Conservation (phyloP, 1,140 invertebrate species). For the Eubasilissa regina region DNA sequence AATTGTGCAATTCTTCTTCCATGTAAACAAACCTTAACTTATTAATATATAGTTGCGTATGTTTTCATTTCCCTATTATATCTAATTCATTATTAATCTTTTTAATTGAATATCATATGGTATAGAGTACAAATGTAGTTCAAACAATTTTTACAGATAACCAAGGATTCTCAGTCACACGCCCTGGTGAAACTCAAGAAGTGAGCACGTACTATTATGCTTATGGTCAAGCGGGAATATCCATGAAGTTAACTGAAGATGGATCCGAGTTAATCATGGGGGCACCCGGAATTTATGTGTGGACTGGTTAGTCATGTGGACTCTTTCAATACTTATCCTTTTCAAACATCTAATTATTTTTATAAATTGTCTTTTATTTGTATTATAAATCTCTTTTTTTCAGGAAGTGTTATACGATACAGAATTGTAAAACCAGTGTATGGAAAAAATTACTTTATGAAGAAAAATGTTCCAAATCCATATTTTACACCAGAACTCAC, state of each 20-base stretch:
- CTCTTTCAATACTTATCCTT: neutral
- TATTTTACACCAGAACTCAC: constrained; percentile 49
- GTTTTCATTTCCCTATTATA: too few species aligned
- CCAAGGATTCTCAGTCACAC: constrained; percentile 41
- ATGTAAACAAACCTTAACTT: too few species aligned
- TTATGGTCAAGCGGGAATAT: constrained; percentile 72
- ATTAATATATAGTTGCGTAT: too few species aligned
- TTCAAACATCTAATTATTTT: neutral
- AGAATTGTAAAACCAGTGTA: constrained; percentile 33
- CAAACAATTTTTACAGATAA: constrained; percentile 46
- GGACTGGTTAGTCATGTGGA: constrained; percentile 69
- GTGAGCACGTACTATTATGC: constrained; percentile 69
- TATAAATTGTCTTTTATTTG: neutral
- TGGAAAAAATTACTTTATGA: constrained; percentile 19
- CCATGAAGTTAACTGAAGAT: constrained; percentile 70
- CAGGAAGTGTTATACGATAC: constrained; percentile 53
- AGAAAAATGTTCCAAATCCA: constrained; percentile 50
- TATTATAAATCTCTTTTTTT: constrained; percentile 27
- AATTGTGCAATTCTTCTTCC: too few species aligned
- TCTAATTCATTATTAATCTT: too few species aligned
- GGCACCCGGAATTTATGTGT: constrained; percentile 73
- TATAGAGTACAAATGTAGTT: too few species aligned
- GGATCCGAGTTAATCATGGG: constrained; percentile 73
- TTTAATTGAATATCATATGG: too few species aligned
- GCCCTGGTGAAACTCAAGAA: constrained; percentile 33